A percentile compares a stretch with the other conserved stretches of the same genome.
phyloP scores from a whole-genome alignment of 2,888 invertebrate species.

The Diaphora mendica region DNA sequence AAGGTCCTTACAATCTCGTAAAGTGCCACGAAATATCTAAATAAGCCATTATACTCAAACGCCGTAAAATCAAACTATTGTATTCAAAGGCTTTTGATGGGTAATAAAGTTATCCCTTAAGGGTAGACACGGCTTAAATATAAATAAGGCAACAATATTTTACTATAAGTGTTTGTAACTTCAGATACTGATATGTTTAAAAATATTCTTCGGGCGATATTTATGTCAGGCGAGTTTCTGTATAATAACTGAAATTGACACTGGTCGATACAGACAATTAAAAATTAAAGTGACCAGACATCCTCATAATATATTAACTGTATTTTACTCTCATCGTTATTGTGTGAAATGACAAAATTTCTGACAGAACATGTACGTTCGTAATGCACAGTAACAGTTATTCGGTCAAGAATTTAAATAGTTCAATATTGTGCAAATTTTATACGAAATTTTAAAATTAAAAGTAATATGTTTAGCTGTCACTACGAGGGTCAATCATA shows the following conservation, averaged over 20 bases:
- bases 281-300: no score
- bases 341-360: neutral
- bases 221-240: no score
- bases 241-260: no score
- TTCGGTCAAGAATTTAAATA: neutral
- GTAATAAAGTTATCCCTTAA: neutral
- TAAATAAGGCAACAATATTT: neutral
- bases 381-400: neutral
- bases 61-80: neutral
- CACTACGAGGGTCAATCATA: neutral
- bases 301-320: neutral
- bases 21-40: conserved; percentile 9
- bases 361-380: neutral
- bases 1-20: neutral
- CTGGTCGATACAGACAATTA: no score
- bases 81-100: neutral
- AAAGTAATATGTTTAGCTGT: neutral
- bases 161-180: neutral
- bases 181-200: neutral
- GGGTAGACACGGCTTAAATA: neutral
- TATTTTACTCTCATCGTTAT: neutral
- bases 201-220: neutral
- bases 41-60: neutral
- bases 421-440: neutral
- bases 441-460: neutral